A percentile compares a stretch with the other conserved stretches of the same genome.
Evolutionary conservation across 1,140 invertebrate genomes (phyloP).

Genomic region (Andrena cerasifolii): DNA sequence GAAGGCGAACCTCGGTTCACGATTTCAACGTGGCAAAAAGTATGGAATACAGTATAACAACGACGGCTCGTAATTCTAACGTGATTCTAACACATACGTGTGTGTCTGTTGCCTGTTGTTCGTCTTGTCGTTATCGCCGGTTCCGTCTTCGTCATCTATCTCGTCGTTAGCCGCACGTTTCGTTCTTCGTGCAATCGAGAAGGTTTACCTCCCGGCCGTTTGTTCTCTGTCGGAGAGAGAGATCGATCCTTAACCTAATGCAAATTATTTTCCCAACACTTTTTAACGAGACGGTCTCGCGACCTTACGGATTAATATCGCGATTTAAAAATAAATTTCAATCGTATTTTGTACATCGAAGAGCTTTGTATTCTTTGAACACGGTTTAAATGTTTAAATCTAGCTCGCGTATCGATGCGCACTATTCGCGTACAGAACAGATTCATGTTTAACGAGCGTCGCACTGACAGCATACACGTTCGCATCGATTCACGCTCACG

Average conservation of each 20-base stretch:
- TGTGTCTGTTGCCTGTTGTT: not conserved
- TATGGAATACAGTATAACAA: not conserved
- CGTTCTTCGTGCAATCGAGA: not conserved
- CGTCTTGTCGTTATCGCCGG: conserved; percentile 4
- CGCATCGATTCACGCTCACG: conserved; percentile 32
- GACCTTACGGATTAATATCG: conserved; percentile 16
- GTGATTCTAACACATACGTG: too few relatives aligned
- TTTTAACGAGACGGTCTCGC: conserved; percentile 29
- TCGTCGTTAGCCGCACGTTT: not conserved
- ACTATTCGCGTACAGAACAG: not conserved
- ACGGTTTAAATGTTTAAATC: conserved; percentile 49
- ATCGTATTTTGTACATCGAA: conserved; percentile 69
- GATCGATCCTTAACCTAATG: conserved; percentile 38
- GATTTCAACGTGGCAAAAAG: not conserved
- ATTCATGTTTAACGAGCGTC: not conserved
- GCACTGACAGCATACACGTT: not conserved
- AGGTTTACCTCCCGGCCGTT: not conserved
- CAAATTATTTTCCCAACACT: conserved; percentile 29
- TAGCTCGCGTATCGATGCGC: conserved; percentile 33
- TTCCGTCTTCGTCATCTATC: conserved; percentile 33
- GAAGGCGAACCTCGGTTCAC: not conserved
- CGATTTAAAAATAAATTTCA: conserved; percentile 72
- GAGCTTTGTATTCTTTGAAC: conserved; percentile 58
- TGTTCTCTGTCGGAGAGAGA: conserved; percentile 19
- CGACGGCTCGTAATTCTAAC: conserved; percentile 1